Base-by-base conservation (phyloP, 2,888 invertebrate species). In the Chalcis sispes region DNA sequence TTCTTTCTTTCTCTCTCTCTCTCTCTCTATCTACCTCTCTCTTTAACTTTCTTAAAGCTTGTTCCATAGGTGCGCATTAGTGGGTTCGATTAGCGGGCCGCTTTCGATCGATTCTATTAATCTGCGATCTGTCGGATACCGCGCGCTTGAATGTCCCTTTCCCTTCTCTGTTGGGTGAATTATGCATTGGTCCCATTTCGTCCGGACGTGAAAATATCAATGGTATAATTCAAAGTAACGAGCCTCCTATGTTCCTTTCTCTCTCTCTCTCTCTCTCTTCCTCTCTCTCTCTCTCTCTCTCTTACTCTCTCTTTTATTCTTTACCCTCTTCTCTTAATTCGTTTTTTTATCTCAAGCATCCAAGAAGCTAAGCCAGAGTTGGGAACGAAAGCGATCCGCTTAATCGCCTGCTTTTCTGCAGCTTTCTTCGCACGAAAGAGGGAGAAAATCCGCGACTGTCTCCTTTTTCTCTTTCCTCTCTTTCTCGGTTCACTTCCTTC, bases 211-310 rank as follows among this genome's bases (percentile, higher is more conserved):
- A 81, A 87, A 85, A 87, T 87, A 87, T 87, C 85, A 86, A 84
- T 81, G 83, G 81, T 84, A 87, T 88, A 87, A 87, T 86, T 87
- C 86, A 87, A 86, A 85, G 84, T 86, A 87, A 88, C 83, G 86
- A 87, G 83, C 79, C 81, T 56, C 64, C 46, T 59, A 58, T 50
- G 52, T 32, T 64, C 25, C 10, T 46, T 64, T 52, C 25, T n/a
- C 13, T 7, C 4, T 40, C 23, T 52, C 54, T 40, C 40, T 40
- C 48, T 64, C 56, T 64, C n/a, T n/a, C 15, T 27, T 40, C 40
- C 23, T 23, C 2, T 7, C 10, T 27, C 29, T 18, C 52, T 48
- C 50, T 46, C 56, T 69, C 46, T 50, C 56, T 58, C 23, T 50
- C 66, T 54, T 59, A 50, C 62, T 50, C 52, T 62, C 62, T 62